Conservation (phyloP, 2,113 vertebrate genomes). For the Tachysurus vachellii region DNA sequence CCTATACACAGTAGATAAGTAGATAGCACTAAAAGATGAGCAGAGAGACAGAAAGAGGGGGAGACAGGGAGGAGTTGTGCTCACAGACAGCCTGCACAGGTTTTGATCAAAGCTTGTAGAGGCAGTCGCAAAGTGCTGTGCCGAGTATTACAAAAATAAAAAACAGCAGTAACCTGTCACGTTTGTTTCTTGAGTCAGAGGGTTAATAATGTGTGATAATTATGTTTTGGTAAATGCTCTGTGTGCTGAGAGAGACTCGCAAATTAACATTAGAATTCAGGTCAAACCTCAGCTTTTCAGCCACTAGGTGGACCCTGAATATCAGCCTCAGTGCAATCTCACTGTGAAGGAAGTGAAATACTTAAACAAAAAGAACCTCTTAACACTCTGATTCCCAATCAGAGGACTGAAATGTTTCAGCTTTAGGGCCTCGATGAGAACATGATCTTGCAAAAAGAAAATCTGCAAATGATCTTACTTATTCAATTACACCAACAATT, state of each 20-base stretch:
- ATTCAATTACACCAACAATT: not conserved
- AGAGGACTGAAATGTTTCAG: not conserved
- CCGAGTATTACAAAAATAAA: slow-evolving; percentile 61
- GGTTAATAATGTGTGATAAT: slow-evolving; percentile 70
- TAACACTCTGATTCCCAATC: not conserved
- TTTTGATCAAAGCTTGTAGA: slow-evolving; percentile 76
- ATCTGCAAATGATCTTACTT: not conserved
- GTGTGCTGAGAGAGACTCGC: slow-evolving; percentile 25
- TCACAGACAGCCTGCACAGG: slow-evolving; percentile 63
- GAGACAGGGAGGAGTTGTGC: slow-evolving; percentile 49
- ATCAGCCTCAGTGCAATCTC: not conserved
- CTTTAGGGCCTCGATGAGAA: not conserved
- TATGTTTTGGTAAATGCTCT: slow-evolving; percentile 62
- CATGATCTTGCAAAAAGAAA: not conserved
- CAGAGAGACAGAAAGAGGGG: not conserved
- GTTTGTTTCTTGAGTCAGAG: slow-evolving; percentile 65
- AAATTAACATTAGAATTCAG: slow-evolving; percentile 14
- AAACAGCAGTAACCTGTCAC: slow-evolving; percentile 61
- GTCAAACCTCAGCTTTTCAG: slow-evolving; percentile 6
- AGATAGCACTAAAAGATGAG: slow-evolving; percentile 68
- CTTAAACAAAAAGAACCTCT: not conserved
- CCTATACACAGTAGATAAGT: slow-evolving; percentile 57
- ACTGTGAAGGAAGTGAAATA: not conserved
- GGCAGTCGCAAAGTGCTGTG: slow-evolving; percentile 64
- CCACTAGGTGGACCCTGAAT: slow-evolving; percentile 8